phyloP scores from a whole-genome alignment of 2,797 vertebrate species.

The Anguilla obscura region DNA sequence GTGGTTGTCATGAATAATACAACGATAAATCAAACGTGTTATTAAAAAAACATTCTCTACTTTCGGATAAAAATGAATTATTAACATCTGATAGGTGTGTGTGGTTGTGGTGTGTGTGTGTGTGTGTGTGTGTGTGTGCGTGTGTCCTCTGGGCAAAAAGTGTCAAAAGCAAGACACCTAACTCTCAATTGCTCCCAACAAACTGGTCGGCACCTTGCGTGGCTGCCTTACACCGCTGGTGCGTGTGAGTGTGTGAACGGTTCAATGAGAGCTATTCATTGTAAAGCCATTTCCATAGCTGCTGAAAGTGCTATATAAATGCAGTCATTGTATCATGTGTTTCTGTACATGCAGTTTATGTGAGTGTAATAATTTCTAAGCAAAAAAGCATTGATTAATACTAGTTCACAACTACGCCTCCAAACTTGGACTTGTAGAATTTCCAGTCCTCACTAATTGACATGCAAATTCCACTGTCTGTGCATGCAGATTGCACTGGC shows the following conservation, averaged over 20 bases:
- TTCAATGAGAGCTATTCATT: too few relatives aligned
- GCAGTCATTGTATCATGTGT: neutral
- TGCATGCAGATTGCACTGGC: neutral
- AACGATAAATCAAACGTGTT: neutral
- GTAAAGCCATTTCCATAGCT: too few relatives aligned
- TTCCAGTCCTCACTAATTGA: neutral
- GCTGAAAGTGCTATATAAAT: too few relatives aligned
- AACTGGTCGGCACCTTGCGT: too few relatives aligned
- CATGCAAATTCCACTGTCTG: neutral
- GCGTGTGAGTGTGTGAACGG: too few relatives aligned
- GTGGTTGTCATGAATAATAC: neutral
- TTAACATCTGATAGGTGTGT: neutral
- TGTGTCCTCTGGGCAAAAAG: too few relatives aligned
- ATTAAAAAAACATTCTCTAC: neutral
- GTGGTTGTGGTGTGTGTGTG: too few relatives aligned
- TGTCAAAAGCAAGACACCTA: too few relatives aligned
- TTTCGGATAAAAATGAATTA: neutral
- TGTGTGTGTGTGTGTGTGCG: too few relatives aligned
- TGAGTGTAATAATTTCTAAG: neutral
- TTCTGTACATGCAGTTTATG: neutral
- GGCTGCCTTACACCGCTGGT: too few relatives aligned
- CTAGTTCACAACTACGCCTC: neutral
- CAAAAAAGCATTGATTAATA: neutral
- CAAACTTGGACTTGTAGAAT: neutral
- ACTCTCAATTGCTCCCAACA: too few relatives aligned